These are phyloP conservation scores for Kradibia gibbosae DNA, from an alignment of 1,140 invertebrate species.

Conservation along the genomic window DNA sequence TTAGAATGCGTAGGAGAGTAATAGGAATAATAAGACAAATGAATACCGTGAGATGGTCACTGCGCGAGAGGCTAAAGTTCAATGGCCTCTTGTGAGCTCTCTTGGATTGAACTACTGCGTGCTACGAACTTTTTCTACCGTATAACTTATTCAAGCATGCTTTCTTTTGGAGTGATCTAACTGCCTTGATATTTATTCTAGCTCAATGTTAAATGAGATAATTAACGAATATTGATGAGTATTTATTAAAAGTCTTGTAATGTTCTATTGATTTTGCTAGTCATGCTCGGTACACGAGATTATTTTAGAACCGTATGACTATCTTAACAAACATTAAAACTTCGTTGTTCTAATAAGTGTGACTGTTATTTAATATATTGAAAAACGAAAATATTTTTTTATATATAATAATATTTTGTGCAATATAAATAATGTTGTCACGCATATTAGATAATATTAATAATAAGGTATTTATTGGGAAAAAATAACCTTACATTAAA, in stretches of 20 bases:
- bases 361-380: too few species aligned
- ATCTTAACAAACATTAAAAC: too few species aligned
- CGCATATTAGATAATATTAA: too few species aligned
- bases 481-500: too few species aligned
- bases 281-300: too few species aligned
- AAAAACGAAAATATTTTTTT: too few species aligned
- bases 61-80: constrained; percentile 49
- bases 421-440: too few species aligned
- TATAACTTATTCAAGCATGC: background rate
- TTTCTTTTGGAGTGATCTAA: background rate
- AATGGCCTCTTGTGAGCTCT: constrained; percentile 45
- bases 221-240: background rate
- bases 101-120: constrained; percentile 29
- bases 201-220: background rate
- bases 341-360: too few species aligned
- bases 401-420: too few species aligned
- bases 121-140: background rate
- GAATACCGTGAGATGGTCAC: constrained; percentile 26
- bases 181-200: background rate
- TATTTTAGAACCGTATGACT: too few species aligned
- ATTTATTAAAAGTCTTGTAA: background rate
- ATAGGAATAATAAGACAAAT: constrained; percentile 49
- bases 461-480: too few species aligned
- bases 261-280: background rate
- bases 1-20: background rate